Conservation (phyloP, 2,113 vertebrate species). For the Naja naja region DNA sequence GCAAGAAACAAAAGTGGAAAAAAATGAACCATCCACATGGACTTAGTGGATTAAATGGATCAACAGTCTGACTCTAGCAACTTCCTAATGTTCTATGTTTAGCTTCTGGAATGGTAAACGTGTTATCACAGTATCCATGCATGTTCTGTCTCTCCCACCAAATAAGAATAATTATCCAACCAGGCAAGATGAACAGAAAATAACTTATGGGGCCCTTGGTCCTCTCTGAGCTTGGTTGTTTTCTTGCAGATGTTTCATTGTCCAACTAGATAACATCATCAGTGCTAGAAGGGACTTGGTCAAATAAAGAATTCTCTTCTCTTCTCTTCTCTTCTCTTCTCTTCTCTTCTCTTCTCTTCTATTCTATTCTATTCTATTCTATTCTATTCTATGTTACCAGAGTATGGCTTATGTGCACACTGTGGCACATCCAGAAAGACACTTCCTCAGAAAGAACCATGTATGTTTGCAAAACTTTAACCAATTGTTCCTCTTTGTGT, state of each 20-base stretch:
- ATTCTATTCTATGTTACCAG: neutral
- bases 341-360: no score
- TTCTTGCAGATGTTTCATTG: no score
- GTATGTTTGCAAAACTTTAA: neutral
- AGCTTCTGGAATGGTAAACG: neutral
- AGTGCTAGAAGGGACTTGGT: neutral
- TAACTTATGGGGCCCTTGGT: no score
- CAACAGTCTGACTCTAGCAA: neutral
- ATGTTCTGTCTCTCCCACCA: neutral
- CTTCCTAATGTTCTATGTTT: neutral
- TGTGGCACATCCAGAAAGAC: neutral
- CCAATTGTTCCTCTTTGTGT: neutral
- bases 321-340: no score
- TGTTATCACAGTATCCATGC: neutral
- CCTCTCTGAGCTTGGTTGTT: no score
- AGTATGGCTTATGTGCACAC: neutral
- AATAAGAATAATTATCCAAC: neutral
- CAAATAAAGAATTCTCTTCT: neutral
- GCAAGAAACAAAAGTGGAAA: neutral
- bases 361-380: neutral
- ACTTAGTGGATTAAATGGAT: neutral
- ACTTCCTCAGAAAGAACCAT: neutral
- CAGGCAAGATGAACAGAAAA: neutral
- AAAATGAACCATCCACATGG: neutral
- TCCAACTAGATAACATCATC: no score